These are phyloP conservation scores for Diarsia mendica DNA, from an alignment of 2,888 invertebrate species.

Conservation along the genomic window DNA sequence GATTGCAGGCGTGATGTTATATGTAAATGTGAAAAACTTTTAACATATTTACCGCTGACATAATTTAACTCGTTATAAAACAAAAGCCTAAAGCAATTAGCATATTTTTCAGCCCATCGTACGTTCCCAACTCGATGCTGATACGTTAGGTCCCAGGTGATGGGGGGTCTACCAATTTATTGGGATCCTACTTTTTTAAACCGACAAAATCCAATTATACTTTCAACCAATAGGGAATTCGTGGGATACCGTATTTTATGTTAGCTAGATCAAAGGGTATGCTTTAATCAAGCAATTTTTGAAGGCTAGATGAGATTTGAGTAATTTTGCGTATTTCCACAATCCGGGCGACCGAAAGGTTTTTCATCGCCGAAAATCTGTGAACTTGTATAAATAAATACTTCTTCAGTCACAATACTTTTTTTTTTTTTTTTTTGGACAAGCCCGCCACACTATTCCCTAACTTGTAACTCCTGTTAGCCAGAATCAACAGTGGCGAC, in stretches of 20 bases:
- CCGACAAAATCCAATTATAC: slow-evolving; percentile 55
- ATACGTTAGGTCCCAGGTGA: slow-evolving; percentile 54
- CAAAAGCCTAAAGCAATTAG: slow-evolving; percentile 18
- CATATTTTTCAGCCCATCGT: neutral
- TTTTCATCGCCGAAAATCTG: neutral
- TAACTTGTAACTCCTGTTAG: too few relatives aligned
- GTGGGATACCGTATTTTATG: slow-evolving; percentile 1
- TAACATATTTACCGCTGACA: neutral
- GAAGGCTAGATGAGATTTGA: neutral
- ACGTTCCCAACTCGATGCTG: neutral
- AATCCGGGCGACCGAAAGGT: neutral
- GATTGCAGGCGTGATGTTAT: too few relatives aligned
- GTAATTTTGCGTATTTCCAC: neutral
- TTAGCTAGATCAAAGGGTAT: slow-evolving; percentile 20
- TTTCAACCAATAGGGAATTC: slow-evolving; percentile 30
- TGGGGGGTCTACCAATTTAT: slow-evolving; percentile 48
- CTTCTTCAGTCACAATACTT: neutral
- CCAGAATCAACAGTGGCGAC: too few relatives aligned
- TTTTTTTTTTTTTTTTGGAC: too few relatives aligned
- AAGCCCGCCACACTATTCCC: too few relatives aligned
- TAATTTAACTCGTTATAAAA: slow-evolving; percentile 7
- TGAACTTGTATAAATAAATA: too few relatives aligned
- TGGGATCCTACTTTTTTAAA: slow-evolving; percentile 39
- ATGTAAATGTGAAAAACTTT: neutral
- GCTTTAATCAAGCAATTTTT: slow-evolving; percentile 1